A percentile compares a stretch with the other conserved stretches of the same genome.
phyloP scores from a whole-genome alignment of 2,888 invertebrate genomes.

The Abscondita cerata region DNA sequence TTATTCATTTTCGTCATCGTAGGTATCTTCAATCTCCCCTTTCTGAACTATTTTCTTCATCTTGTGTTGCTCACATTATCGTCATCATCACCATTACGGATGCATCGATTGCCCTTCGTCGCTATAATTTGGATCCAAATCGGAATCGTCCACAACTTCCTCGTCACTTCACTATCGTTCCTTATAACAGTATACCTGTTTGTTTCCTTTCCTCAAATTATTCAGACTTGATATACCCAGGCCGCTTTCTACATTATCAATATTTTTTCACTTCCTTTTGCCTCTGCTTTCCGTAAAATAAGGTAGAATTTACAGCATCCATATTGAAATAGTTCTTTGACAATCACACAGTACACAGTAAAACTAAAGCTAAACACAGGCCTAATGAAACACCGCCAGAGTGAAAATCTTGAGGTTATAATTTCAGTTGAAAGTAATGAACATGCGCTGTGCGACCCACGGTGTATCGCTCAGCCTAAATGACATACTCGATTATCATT shows the following conservation, averaged over 20 bases:
- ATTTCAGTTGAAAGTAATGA: too few relatives aligned
- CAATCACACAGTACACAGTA: too few relatives aligned
- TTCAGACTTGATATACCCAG: too few relatives aligned
- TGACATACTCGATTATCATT: too few relatives aligned
- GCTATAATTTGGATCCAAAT: conserved; percentile 1
- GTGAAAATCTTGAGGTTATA: too few relatives aligned
- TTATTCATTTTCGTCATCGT: not conserved
- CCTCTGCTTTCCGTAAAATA: too few relatives aligned
- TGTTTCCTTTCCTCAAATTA: not conserved
- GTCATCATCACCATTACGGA: not conserved
- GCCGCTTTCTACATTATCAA: not conserved
- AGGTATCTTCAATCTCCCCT: not conserved
- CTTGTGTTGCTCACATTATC: not conserved
- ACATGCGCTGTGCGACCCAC: too few relatives aligned
- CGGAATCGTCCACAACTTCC: conserved; percentile 2
- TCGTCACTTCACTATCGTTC: not conserved
- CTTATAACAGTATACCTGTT: not conserved
- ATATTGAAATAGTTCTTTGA: too few relatives aligned
- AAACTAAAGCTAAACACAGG: too few relatives aligned
- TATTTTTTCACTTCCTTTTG: conserved; percentile 4
- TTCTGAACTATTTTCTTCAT: not conserved
- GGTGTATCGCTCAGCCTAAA: too few relatives aligned
- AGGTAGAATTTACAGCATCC: too few relatives aligned
- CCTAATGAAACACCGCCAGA: too few relatives aligned
- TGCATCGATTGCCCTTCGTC: not conserved